Percentiles rank a stretch among this genome's conserved stretches.
Conservation (phyloP, 2,797 vertebrate genomes). For the Eremophila alpestris region DNA sequence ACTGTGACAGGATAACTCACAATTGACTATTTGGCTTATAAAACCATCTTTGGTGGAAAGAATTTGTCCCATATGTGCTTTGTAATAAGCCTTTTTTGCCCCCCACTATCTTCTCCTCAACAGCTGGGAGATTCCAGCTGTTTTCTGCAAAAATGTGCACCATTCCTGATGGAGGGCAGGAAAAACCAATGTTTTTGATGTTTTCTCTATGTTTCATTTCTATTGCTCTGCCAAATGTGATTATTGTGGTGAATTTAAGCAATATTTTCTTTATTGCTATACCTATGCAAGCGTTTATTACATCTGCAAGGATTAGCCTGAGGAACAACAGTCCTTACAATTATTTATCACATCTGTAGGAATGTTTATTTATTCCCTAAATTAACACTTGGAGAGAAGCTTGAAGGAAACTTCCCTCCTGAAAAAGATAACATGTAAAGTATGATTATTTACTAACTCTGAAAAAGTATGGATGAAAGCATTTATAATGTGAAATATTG, state of each 20-base stretch:
- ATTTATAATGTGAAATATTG: neutral
- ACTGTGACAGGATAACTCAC: neutral
- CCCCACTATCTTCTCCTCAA: neutral
- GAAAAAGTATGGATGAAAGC: neutral
- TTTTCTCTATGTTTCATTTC: neutral
- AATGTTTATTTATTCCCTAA: neutral
- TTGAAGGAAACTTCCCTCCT: conserved; percentile 1
- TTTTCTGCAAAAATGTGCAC: neutral
- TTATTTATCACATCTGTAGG: neutral
- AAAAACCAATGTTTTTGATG: neutral
- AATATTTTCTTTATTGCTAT: neutral
- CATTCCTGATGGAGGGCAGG: neutral
- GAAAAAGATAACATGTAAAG: neutral
- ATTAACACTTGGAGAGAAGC: neutral
- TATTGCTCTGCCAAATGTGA: neutral
- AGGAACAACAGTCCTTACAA: neutral
- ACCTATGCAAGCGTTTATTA: neutral
- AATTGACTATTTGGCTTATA: neutral
- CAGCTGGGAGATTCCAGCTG: neutral
- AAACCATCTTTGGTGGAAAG: neutral
- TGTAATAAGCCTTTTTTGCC: neutral
- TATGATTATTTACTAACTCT: conserved; percentile 1
- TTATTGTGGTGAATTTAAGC: neutral
- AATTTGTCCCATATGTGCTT: neutral
- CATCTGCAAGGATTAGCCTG: neutral